Percentiles rank a stretch among this genome's conserved stretches.
These are phyloP conservation scores for Meiosimyza decipiens DNA, from an alignment of 2,888 invertebrate species.

Conservation along the genomic window DNA sequence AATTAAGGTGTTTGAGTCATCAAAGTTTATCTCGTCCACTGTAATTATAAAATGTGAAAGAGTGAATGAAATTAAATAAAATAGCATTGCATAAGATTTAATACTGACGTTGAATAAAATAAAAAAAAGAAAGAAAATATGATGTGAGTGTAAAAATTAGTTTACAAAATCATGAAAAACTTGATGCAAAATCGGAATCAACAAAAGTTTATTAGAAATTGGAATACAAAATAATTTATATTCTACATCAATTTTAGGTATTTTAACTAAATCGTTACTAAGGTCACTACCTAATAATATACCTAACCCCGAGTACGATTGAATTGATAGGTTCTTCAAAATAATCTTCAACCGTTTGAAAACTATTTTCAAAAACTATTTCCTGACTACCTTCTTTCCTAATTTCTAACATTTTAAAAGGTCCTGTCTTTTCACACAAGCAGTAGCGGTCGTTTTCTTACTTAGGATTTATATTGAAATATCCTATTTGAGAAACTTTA, in stretches of 20 bases:
- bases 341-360: constrained; percentile 33
- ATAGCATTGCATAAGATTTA: too few species aligned
- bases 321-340: constrained; percentile 37
- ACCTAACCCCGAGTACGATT: constrained; percentile 33
- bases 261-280: constrained; percentile 19
- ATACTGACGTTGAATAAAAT: too few species aligned
- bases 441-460: background rate
- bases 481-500: background rate
- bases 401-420: constrained; percentile 14
- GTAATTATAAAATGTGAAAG: too few species aligned
- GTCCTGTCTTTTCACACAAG: background rate
- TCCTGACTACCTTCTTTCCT: constrained; percentile 31
- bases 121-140: too few species aligned
- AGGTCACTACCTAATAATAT: constrained; percentile 31
- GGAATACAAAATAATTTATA: constrained; percentile 39
- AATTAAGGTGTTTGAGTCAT: too few species aligned
- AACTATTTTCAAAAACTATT: constrained; percentile 27
- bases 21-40: too few species aligned
- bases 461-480: background rate
- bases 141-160: too few species aligned
- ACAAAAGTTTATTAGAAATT: constrained; percentile 33
- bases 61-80: too few species aligned
- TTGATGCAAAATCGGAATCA: constrained; percentile 12
- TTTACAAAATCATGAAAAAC: background rate
- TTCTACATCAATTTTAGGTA: background rate